Percentiles rank a stretch among this genome's conserved stretches.
Conservation (phyloP, 2,113 vertebrate genomes). For the Pangasianodon gigas region DNA sequence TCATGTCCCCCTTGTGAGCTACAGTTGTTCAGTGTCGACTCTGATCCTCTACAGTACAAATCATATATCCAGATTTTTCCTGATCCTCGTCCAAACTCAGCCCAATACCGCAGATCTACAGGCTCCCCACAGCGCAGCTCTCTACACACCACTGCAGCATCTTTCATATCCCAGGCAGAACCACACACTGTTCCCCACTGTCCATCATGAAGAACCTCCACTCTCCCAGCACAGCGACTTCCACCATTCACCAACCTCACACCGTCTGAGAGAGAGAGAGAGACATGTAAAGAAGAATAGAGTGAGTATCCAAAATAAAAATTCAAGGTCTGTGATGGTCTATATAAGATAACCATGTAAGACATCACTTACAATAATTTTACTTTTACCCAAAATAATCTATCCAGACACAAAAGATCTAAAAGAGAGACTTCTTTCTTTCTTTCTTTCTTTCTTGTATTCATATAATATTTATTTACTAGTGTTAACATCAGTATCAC, state of each 20-base stretch:
- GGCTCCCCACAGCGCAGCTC: slow-evolving; percentile 1
- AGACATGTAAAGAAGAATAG: too few relatives aligned
- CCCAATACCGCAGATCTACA: background rate
- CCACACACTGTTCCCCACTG: slow-evolving; percentile 16
- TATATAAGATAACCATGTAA: too few relatives aligned
- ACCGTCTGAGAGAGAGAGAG: background rate
- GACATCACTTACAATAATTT: too few relatives aligned
- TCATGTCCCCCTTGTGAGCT: background rate
- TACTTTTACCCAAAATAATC: too few relatives aligned
- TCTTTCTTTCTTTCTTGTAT: too few relatives aligned
- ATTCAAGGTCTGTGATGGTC: too few relatives aligned
- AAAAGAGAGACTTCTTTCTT: too few relatives aligned
- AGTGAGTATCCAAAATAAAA: too few relatives aligned
- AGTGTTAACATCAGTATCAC: too few relatives aligned
- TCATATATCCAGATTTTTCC: slow-evolving; percentile 7
- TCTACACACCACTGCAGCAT: slow-evolving; percentile 24
- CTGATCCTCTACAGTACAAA: slow-evolving; percentile 8
- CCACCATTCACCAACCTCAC: slow-evolving; percentile 10
- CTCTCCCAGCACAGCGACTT: slow-evolving; percentile 16
- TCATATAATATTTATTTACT: too few relatives aligned
- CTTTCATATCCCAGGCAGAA: background rate
- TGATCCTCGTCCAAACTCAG: slow-evolving; percentile 18
- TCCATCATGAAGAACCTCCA: background rate
- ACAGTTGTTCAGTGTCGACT: slow-evolving; percentile 16
- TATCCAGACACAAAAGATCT: too few relatives aligned